A percentile compares a stretch with the other conserved stretches of the same genome.
Conservation (phyloP, 2,888 invertebrate species). For the Corbicula japonica region DNA sequence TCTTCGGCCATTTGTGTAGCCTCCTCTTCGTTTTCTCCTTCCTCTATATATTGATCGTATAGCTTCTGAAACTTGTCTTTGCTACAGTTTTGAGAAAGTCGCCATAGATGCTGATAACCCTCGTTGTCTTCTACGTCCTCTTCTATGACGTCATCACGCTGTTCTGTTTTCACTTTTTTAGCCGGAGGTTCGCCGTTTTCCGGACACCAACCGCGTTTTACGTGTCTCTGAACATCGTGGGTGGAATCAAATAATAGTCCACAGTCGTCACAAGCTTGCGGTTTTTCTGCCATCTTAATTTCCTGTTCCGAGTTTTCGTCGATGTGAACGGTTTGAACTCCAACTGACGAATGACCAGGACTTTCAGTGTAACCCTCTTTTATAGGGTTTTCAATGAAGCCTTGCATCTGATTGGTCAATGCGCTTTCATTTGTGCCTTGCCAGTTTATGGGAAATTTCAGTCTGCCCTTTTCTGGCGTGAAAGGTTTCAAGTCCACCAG, state of each 20-base stretch:
- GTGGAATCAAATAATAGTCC: conserved; percentile 33
- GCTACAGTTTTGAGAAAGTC: conserved; percentile 9
- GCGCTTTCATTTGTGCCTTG: background rate
- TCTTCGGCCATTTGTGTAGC: conserved; percentile 32
- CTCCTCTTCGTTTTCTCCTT: conserved; percentile 33
- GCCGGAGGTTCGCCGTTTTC: conserved; percentile 12
- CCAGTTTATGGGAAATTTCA: conserved; percentile 11
- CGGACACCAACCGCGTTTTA: conserved; percentile 23
- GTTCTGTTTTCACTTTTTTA: background rate
- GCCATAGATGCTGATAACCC: conserved; percentile 30
- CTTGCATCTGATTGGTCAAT: conserved; percentile 31
- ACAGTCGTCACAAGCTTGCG: conserved; percentile 42
- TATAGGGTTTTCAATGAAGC: conserved; percentile 8
- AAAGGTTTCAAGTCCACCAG: conserved; percentile 46
- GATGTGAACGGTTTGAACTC: conserved; percentile 27
- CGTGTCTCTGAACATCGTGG: conserved; percentile 26
- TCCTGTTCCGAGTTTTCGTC: conserved; percentile 10
- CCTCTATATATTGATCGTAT: conserved; percentile 33
- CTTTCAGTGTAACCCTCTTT: conserved; percentile 1
- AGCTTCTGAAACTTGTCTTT: conserved; percentile 30
- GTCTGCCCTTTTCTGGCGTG: conserved; percentile 32
- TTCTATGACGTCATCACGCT: background rate
- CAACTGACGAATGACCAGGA: conserved; percentile 13
- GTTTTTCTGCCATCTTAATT: conserved; percentile 21
- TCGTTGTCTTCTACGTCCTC: conserved; percentile 31